Evolutionary conservation across 2,113 vertebrate genomes (phyloP).

Genomic region (Blennius ocellaris): DNA sequence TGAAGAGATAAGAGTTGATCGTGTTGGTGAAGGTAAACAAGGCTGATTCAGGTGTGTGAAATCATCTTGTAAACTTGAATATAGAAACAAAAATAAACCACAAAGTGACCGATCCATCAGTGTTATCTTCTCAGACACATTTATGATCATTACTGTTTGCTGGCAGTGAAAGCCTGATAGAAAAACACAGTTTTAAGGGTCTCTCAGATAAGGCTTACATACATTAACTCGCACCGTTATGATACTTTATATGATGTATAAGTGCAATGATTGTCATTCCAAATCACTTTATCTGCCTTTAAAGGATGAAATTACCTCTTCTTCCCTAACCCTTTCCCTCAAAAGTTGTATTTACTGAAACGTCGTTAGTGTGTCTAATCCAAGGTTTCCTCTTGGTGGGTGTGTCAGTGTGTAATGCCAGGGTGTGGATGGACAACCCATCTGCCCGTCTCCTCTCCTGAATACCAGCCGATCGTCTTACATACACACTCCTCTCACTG

Average conservation of each 20-base stretch:
- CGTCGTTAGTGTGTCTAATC: constrained; percentile 21
- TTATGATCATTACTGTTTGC: background rate
- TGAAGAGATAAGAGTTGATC: too few species aligned
- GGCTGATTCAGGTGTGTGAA: too few species aligned
- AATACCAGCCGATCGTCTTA: constrained; percentile 67
- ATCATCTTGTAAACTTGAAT: background rate
- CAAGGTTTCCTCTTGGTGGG: constrained; percentile 32
- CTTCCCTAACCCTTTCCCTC: background rate
- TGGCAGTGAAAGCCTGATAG: background rate
- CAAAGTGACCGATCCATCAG: background rate
- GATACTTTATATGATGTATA: background rate
- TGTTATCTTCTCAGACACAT: constrained; percentile 1
- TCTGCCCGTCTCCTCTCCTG: constrained; percentile 57
- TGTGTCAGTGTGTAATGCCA: constrained; percentile 43
- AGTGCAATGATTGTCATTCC: background rate
- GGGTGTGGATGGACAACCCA: constrained; percentile 62
- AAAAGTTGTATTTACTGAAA: constrained; percentile 23
- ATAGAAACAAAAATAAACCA: background rate
- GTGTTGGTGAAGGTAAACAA: too few species aligned
- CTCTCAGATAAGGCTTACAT: background rate
- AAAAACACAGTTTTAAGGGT: constrained; percentile 2
- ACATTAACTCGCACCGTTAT: background rate
- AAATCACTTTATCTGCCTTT: constrained; percentile 1
- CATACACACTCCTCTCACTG: constrained; percentile 51
- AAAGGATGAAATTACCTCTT: background rate